Base-by-base conservation (phyloP, 1,140 invertebrate species). In the Drosophila leontia region DNA sequence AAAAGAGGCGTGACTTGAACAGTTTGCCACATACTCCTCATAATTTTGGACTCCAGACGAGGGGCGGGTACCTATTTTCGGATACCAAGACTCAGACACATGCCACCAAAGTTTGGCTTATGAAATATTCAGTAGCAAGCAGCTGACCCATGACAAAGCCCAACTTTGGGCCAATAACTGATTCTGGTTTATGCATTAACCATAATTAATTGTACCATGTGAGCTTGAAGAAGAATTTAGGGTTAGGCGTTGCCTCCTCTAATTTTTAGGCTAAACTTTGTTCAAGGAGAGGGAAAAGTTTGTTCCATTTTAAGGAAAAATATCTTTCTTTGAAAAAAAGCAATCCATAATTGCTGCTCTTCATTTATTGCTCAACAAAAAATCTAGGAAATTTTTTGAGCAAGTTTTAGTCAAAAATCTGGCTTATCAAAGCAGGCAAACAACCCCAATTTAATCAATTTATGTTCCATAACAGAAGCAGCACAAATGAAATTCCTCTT, bases 381-480 rank as follows among this genome's bases (percentile, higher is more conserved):
- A 15, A 7, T 29, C 26, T 29, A 29, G 26, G 26, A 29, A 29
- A 29, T 29, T 23, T 39, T 67, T 1, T 26, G 17, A 13, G n/a
- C 17, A 44, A 57, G 6, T 17, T 26, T 58, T 37, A 29, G 4
- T 59, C n/a, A 13, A n/a, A 26, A 71, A 59, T 71, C 47, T 63
- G 80, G 44, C 68, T 81, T 78, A 84, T 85, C 76, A 85, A 74
- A 69, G n/a, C 39, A 29, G 63, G 51, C 39, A 68, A n/a, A 23
- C 55, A 47, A 37, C 39, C 64, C 74, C 80, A 86, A 86, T 86
- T 86, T 88, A 86, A 86, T 88, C 83, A 86, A 86, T 86, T 88
- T 77, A 86, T 88, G 80, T 87, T 83, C 32, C 53, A 67, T 29
- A 60, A 67, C 19, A 77, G 51, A 41, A 26, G 26, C 48, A 47